Evolutionary conservation across 2,888 invertebrate genomes (phyloP).

Genomic region (Cetonia aurata): DNA sequence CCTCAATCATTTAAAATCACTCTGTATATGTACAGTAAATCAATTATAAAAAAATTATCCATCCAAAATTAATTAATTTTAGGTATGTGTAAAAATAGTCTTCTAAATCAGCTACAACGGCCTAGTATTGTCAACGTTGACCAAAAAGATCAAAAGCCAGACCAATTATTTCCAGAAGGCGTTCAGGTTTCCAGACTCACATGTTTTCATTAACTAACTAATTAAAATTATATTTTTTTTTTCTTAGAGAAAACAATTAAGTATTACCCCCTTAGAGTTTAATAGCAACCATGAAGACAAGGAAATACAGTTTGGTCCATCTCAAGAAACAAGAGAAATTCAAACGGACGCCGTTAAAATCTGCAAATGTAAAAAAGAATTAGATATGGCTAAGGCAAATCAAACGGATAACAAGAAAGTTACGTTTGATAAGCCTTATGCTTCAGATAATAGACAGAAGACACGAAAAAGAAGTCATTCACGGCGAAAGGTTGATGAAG

Average conservation of each 20-base stretch:
- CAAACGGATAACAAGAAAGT: constrained; percentile 33
- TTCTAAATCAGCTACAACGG: background rate
- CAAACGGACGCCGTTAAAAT: background rate
- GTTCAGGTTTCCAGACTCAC: background rate
- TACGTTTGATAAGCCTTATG: constrained; percentile 5
- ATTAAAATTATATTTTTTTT: background rate
- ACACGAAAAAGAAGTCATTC: background rate
- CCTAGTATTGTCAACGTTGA: background rate
- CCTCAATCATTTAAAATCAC: too few relatives aligned
- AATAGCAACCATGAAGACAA: background rate
- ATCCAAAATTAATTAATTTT: background rate
- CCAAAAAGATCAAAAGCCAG: constrained; percentile 1
- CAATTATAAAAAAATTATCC: background rate
- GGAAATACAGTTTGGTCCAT: constrained; percentile 10
- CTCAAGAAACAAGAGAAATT: constrained; percentile 13
- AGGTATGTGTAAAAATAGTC: constrained; percentile 15
- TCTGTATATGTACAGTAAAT: too few relatives aligned
- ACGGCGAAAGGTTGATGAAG: constrained; percentile 30
- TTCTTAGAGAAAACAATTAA: constrained; percentile 12
- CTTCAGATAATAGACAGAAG: constrained; percentile 1
- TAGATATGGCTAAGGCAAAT: constrained; percentile 2
- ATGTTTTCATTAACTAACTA: background rate
- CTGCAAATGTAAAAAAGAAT: constrained; percentile 10
- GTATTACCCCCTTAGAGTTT: background rate
- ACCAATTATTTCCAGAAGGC: constrained; percentile 25